Base-by-base conservation (phyloP, 2,797 vertebrate genomes). In the Euphonia xanthogaster region DNA sequence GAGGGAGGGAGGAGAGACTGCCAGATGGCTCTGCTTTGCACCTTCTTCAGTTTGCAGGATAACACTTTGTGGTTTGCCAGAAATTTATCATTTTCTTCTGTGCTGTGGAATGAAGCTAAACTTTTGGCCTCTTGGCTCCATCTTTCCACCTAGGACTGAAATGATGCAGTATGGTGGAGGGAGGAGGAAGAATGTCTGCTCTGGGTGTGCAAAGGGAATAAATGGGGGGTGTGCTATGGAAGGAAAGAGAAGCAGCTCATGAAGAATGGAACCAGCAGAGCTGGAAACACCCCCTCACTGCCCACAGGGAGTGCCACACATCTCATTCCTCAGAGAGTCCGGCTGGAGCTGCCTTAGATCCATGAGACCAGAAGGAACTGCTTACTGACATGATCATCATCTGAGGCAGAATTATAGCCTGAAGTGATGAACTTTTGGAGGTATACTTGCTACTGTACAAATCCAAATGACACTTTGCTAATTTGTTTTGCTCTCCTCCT, bases 1-100 rank as follows among this genome's bases (percentile, higher is more conserved):
- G 94, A 91, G 76, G 89, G 95, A 97, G 94, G 93, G 81, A 87
- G 74, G 67, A 84, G 83, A 95, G 60, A 45, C 72, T 95, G 91
- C 87, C 92, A 96, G 96, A 96, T 96, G 96, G 96, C 82, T 94
- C 85, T 1, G 44, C 93, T 97, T 97, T 96, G 88, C 88, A 94
- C 70, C 92, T 93, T 91, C 91, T 54, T 90, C 76, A 73, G 66
- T 86, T 93, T 91, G 76, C 70, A 82, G 89, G 72, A 39, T 87
- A 91, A 89, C 14, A 10, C 72, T 67, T 80, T 23, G 12, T 86
- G 87, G 73, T 66, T 93, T 96, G 79, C 87, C 79, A 88, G 78
- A 91, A 75, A 78, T 96, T 47, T 76, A 57, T 63, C 19, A 1
- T 62, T 89, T 90, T 53, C 30, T 75, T 78, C 66, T 72, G 14